phyloP scores from a whole-genome alignment of 1,140 invertebrate genomes.

The Triops longicaudatus region DNA sequence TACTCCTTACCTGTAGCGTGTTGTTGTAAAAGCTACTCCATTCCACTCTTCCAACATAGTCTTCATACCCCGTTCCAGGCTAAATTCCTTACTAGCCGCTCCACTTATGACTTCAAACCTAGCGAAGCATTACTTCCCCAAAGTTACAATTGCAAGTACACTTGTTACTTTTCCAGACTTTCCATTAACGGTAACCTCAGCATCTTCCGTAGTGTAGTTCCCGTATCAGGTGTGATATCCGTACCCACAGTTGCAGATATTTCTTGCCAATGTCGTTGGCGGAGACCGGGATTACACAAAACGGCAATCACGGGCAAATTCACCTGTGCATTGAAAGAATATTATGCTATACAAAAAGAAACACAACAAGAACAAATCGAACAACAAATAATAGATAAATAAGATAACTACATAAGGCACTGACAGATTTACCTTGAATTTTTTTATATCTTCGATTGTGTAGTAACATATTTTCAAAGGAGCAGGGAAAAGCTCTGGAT shows the following conservation, averaged over 20 bases:
- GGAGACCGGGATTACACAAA: slow-evolving; percentile 76
- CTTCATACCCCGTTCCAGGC: slow-evolving; percentile 63
- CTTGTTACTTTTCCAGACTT: slow-evolving; percentile 58
- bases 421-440: slow-evolving; percentile 52
- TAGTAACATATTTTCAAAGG: slow-evolving; percentile 64
- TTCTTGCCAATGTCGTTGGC: slow-evolving; percentile 82
- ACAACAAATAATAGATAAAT: slow-evolving; percentile 3
- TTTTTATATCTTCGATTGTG: slow-evolving; percentile 61
- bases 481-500: slow-evolving; percentile 62
- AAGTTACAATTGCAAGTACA: neutral
- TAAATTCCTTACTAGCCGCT: slow-evolving; percentile 78
- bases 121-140: slow-evolving; percentile 15
- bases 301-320: slow-evolving; percentile 69
- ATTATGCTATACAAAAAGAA: too few relatives aligned
- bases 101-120: slow-evolving; percentile 72
- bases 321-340: slow-evolving; percentile 44
- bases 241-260: slow-evolving; percentile 75
- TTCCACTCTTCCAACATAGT: slow-evolving; percentile 83
- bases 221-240: slow-evolving; percentile 74
- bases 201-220: slow-evolving; percentile 73
- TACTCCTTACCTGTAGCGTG: slow-evolving; percentile 52
- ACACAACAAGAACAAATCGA: slow-evolving; percentile 14
- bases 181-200: slow-evolving; percentile 63
- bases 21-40: slow-evolving; percentile 59
- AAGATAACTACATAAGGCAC: neutral